phyloP scores from a whole-genome alignment of 2,888 invertebrate genomes.

The Crepidodera aurea region DNA sequence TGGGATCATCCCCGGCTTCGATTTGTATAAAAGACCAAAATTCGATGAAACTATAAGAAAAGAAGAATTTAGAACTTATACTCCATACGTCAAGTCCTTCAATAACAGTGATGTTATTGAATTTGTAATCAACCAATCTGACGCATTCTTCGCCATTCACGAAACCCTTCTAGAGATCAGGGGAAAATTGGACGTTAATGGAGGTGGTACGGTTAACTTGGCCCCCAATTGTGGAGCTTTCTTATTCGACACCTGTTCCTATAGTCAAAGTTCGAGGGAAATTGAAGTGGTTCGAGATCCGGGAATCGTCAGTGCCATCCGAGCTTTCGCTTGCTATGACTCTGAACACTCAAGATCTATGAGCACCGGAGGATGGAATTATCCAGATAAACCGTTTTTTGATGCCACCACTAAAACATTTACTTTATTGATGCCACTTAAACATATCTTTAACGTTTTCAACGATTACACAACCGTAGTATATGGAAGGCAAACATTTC shows the following conservation, averaged over 20 bases:
- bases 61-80: slow-evolving; percentile 34
- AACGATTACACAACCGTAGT: slow-evolving; percentile 29
- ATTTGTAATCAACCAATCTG: slow-evolving; percentile 38
- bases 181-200: background rate
- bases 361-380: slow-evolving; percentile 30
- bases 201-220: slow-evolving; percentile 6
- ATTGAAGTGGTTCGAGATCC: slow-evolving; percentile 27
- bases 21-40: slow-evolving; percentile 19
- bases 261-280: slow-evolving; percentile 31
- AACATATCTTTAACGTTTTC: slow-evolving; percentile 35
- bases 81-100: slow-evolving; percentile 40
- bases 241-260: slow-evolving; percentile 32
- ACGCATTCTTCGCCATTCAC: slow-evolving; percentile 30
- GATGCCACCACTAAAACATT: slow-evolving; percentile 19
- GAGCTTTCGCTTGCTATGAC: slow-evolving; percentile 23
- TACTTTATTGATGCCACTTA: slow-evolving; percentile 28
- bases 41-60: slow-evolving; percentile 31
- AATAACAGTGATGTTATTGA: slow-evolving; percentile 37
- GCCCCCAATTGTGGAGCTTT: slow-evolving; percentile 29
- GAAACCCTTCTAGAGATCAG: slow-evolving; percentile 2
- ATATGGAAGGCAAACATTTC: slow-evolving; percentile 32
- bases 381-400: slow-evolving; percentile 17
- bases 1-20: background rate
- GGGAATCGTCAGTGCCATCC: slow-evolving; percentile 34
- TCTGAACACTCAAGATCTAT: slow-evolving; percentile 26